Evolutionary conservation across 2,797 vertebrate species (phyloP).

Genomic region (Hydrocynus forskahlii): DNA sequence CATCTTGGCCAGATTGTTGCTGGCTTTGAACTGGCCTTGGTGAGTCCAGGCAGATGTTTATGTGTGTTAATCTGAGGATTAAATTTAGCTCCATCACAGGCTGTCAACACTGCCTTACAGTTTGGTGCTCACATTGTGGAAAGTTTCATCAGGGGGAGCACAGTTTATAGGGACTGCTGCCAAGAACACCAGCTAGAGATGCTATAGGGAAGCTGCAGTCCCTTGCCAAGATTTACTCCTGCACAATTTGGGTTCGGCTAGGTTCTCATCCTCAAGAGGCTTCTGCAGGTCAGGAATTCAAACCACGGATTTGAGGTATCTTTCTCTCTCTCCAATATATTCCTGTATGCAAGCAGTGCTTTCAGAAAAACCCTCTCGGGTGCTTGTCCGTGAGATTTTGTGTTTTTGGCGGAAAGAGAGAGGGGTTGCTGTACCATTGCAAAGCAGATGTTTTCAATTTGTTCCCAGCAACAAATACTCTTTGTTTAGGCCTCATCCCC

Average conservation of each 20-base stretch:
- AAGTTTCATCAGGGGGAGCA: slow-evolving; percentile 5
- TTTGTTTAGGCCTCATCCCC: slow-evolving; percentile 54
- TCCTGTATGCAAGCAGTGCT: background rate
- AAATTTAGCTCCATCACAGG: background rate
- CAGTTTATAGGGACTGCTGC: background rate
- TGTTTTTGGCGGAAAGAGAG: slow-evolving; percentile 8
- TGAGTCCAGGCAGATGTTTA: background rate
- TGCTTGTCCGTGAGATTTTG: background rate
- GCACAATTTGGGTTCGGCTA: slow-evolving; percentile 3
- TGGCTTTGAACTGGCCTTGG: background rate
- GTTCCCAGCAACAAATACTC: slow-evolving; percentile 51
- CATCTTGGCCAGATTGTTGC: background rate
- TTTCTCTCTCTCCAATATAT: slow-evolving; percentile 7
- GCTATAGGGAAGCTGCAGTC: slow-evolving; percentile 3
- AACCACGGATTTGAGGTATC: slow-evolving; percentile 11
- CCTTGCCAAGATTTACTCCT: slow-evolving; percentile 25
- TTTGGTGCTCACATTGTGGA: slow-evolving; percentile 6
- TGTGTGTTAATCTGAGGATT: slow-evolving; percentile 17
- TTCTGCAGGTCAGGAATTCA: slow-evolving; percentile 25
- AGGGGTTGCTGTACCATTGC: slow-evolving; percentile 18
- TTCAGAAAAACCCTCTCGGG: slow-evolving; percentile 4
- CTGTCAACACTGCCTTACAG: background rate
- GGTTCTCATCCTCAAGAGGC: background rate
- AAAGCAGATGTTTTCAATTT: slow-evolving; percentile 61
- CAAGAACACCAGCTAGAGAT: slow-evolving; percentile 11